Evolutionary conservation across 2,113 vertebrate species (phyloP).

Genomic region (Pitta sordida): DNA sequence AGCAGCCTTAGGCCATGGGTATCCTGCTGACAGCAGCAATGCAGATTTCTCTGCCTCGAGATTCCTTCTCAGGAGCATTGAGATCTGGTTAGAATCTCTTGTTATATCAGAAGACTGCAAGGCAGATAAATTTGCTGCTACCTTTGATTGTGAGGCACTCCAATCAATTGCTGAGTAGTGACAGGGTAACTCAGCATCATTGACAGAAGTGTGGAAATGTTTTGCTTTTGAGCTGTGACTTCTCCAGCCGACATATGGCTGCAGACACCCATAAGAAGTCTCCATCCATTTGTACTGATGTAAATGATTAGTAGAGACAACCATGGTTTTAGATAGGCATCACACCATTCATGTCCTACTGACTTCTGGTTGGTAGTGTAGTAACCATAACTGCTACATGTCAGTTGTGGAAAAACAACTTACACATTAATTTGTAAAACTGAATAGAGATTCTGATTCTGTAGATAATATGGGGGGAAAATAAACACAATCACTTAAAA

Average conservation of each 20-base stretch:
- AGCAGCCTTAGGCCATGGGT: neutral
- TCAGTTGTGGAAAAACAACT: neutral
- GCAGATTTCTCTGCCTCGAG: neutral
- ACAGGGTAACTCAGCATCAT: neutral
- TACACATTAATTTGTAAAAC: neutral
- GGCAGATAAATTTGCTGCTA: neutral
- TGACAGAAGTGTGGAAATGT: neutral
- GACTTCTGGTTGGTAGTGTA: neutral
- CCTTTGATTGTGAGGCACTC: neutral
- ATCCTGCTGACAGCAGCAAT: neutral
- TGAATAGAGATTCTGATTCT: neutral
- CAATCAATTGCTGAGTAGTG: neutral
- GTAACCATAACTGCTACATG: neutral
- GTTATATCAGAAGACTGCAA: neutral
- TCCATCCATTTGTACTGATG: neutral
- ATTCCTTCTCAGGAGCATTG: neutral
- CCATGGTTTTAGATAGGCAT: neutral
- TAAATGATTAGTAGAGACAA: neutral
- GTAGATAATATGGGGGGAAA: neutral
- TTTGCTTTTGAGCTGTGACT: neutral
- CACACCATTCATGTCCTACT: neutral
- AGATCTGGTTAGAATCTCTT: neutral
- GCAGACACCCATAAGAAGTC: neutral
- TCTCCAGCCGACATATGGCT: rapidly evolving
- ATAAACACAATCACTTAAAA: neutral